Conservation (phyloP, 2,797 vertebrate species). For the Scleropages formosus region DNA sequence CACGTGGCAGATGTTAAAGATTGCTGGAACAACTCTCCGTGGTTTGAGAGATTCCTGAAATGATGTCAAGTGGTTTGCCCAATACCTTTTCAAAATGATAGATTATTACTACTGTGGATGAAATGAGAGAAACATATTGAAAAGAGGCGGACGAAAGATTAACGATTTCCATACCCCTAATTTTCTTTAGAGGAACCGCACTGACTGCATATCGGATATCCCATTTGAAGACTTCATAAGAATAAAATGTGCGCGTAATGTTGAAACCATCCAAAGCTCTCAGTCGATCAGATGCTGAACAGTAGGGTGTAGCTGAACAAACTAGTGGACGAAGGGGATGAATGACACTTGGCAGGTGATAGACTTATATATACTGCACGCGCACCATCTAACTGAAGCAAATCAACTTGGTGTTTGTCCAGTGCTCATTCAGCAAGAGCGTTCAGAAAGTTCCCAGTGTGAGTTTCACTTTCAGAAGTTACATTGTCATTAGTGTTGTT, state of each 20-base stretch:
- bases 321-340: no score
- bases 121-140: constrained; percentile 1
- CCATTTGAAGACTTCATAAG: background rate
- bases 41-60: background rate
- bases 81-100: background rate
- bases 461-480: no score
- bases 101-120: no score
- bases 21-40: background rate
- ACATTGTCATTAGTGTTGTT: no score
- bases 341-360: no score
- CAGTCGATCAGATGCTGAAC: background rate
- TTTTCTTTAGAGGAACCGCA: background rate
- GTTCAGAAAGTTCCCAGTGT: no score
- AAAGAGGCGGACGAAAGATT: background rate
- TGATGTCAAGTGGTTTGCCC: background rate
- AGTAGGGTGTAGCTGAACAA: no score
- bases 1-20: background rate
- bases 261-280: background rate
- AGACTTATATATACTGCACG: no score
- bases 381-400: no score
- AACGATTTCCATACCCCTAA: background rate
- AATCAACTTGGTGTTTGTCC: no score
- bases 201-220: background rate
- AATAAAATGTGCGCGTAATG: background rate
- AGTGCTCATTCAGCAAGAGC: no score